Evolutionary conservation across 2,888 invertebrate genomes (phyloP).

Genomic region (Lamproptera curius): DNA sequence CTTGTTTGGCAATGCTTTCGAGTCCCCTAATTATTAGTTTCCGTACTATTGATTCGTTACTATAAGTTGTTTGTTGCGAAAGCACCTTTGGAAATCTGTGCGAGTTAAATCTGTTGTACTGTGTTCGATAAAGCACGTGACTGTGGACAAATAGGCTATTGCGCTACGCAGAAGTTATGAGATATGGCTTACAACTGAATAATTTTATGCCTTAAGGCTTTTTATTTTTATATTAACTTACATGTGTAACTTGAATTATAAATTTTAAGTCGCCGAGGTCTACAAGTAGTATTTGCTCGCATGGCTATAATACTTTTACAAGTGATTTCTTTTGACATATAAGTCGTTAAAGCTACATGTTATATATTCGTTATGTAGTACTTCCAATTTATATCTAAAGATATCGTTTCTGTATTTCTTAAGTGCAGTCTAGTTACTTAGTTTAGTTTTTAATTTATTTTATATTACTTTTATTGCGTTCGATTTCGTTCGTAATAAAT

Average conservation of each 20-base stretch:
- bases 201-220: not conserved
- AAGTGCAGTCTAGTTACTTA: no score
- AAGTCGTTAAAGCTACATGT: no score
- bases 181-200: not conserved
- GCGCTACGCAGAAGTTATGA: not conserved
- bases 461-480: no score
- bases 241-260: no score
- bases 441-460: no score
- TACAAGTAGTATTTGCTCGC: not conserved
- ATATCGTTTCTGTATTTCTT: no score
- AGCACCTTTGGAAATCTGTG: not conserved
- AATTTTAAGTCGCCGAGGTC: not conserved
- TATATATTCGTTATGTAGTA: no score
- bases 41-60: constrained; percentile 10
- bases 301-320: not conserved
- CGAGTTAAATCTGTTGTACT: not conserved
- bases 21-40: constrained; percentile 10
- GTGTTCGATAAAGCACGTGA: not conserved
- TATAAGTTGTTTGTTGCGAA: constrained; percentile 4
- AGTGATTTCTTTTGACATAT: no score
- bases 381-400: no score
- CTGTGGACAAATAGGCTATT: not conserved
- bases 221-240: not conserved
- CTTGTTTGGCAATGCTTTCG: not conserved
- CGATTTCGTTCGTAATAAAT: no score